Evolutionary conservation across 2,888 invertebrate genomes (phyloP), one percentile per base, ranked within the genome.

Genomic region (Drosophila stalkeri): DNA sequence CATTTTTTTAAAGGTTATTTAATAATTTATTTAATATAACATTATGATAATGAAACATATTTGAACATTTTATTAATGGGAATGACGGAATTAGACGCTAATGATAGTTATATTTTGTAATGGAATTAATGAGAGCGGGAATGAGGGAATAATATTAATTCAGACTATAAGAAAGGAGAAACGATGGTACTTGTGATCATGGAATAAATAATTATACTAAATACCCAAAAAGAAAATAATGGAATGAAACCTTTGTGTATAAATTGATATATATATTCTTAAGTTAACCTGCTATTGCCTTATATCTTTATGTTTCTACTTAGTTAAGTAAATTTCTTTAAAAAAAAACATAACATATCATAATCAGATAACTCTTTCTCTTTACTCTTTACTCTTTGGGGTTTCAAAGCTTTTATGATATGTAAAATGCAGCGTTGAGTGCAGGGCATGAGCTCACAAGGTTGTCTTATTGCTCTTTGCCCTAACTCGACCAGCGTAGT

Each of bases 401-500:
- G 33, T 23, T 18, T 7, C 67, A 43, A 73, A 20, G 18, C 23
- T 35, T 35, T 37, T 14, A 11, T 1, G 49, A 16, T 35, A 62
- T 23, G 23, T n/a, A 43, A 20, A 49, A 27, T 23, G 5, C 41
- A 16, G 9, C 6, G 16, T 6, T 5, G 14, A 20, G 44, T 41
- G 51, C 20, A 77, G 77, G 16, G 63, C 47, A 75, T 61, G 16
- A 60, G 64, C 52, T 46, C 49, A 56, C 51, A 59, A 74, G 65
- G 43, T 35, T 52, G 46, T 52, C 67, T 61, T 60, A 47, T 65
- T 65, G 77, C 67, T 54, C 52, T 60, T 62, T 73, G 64, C 59
- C 54, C 57, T 51, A 52, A n/a, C 52, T 56, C 39, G 61, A 56
- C 49, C 75, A 66, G 43, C 37, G 62, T 9, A 46, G 57, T 66